A percentile compares a stretch with the other conserved stretches of the same genome.
Conservation (phyloP, 2,797 vertebrate species). For the Girardinus metallicus region DNA sequence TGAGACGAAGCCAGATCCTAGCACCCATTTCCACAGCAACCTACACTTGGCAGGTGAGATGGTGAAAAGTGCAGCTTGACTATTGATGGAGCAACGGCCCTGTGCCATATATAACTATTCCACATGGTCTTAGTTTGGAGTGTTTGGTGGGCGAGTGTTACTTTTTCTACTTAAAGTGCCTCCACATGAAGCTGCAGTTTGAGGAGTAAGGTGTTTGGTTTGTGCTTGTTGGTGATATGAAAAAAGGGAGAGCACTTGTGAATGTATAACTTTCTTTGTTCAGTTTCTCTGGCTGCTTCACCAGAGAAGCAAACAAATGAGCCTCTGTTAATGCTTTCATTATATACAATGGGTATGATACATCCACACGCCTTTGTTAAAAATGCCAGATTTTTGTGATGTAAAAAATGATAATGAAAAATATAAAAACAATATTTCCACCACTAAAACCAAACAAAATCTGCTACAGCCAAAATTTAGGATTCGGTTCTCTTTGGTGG, state of each 20-base stretch:
- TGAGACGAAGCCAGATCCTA: constrained; percentile 66
- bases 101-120: constrained; percentile 50
- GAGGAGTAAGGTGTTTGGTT: constrained; percentile 26
- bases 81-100: constrained; percentile 50
- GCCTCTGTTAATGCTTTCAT: constrained; percentile 25
- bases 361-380: not conserved
- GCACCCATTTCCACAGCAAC: constrained; percentile 73
- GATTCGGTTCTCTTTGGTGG: not conserved
- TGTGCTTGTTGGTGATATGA: constrained; percentile 22
- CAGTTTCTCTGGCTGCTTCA: constrained; percentile 15
- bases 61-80: constrained; percentile 62
- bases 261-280: constrained; percentile 15
- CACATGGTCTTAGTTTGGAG: constrained; percentile 62
- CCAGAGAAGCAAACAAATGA: constrained; percentile 27
- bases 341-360: not conserved
- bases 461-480: too few species aligned
- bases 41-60: constrained; percentile 79
- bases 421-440: not conserved
- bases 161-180: constrained; percentile 44
- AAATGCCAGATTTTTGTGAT: not conserved
- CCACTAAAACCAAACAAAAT: too few species aligned
- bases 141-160: constrained; percentile 63
- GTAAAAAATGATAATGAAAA: not conserved
- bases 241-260: constrained; percentile 7
- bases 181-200: constrained; percentile 44